Conservation (phyloP, 2,888 invertebrate species). For the Meghimatium bilineatum region DNA sequence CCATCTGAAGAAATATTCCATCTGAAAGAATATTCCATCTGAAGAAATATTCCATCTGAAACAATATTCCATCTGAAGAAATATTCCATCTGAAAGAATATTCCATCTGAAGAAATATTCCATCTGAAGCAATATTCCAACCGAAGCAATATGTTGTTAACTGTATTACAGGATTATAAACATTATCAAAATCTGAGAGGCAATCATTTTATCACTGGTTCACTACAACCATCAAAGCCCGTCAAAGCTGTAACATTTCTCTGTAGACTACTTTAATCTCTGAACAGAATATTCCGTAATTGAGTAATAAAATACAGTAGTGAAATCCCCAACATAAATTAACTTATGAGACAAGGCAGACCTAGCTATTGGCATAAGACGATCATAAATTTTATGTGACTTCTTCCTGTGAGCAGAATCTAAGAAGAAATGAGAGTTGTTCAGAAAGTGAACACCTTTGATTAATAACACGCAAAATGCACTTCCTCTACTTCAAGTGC, state of each 20-base stretch:
- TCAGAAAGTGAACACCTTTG: conserved; percentile 12
- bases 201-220: background rate
- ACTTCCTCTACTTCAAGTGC: background rate
- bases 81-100: too few species aligned
- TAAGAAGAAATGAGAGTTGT: conserved; percentile 6
- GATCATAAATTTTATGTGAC: conserved; percentile 20
- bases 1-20: too few species aligned
- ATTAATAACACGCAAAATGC: conserved; percentile 10
- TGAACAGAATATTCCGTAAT: conserved; percentile 1
- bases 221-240: conserved; percentile 15
- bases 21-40: too few species aligned
- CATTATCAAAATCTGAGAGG: background rate
- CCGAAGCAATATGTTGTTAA: background rate
- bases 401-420: background rate
- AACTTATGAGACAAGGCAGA: background rate
- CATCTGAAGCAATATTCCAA: too few species aligned
- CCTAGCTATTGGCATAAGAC: background rate
- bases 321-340: conserved; percentile 21
- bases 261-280: conserved; percentile 11
- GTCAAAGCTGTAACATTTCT: conserved; percentile 1
- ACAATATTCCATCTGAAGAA: too few species aligned
- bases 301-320: conserved; percentile 36
- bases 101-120: too few species aligned
- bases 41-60: too few species aligned
- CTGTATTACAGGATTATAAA: background rate